A percentile compares a stretch with the other conserved stretches of the same genome.
phyloP scores from a whole-genome alignment of 1,140 invertebrate genomes.

The Himalopsyche phryganea region DNA sequence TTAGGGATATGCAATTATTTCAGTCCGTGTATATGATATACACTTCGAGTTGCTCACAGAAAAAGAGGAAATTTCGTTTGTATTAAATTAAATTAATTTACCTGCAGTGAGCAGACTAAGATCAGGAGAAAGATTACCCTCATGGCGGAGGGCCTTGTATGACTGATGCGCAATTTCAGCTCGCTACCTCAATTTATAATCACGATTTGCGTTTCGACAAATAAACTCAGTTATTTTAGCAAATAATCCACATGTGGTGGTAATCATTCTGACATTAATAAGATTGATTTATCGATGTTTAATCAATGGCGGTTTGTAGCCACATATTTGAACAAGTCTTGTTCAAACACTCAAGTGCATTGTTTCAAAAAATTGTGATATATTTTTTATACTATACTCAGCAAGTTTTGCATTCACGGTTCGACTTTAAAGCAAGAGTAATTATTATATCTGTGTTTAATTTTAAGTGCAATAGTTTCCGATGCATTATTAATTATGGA shows the following conservation, averaged over 20 bases:
- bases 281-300: slow-evolving; percentile 31
- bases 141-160: slow-evolving; percentile 30
- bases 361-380: not conserved
- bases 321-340: not conserved
- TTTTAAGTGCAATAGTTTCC: no score
- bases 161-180: slow-evolving; percentile 25
- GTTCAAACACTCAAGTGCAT: slow-evolving; percentile 1
- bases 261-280: slow-evolving; percentile 15
- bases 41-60: no score
- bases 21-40: no score
- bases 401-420: no score
- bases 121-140: slow-evolving; percentile 31
- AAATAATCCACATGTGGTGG: slow-evolving; percentile 25
- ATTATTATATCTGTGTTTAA: no score
- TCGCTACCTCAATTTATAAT: slow-evolving; percentile 22
- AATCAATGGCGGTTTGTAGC: slow-evolving; percentile 5
- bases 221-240: slow-evolving; percentile 18
- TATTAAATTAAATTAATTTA: slow-evolving; percentile 10
- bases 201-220: slow-evolving; percentile 1
- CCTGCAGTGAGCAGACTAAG: slow-evolving; percentile 33
- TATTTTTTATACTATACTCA: no score
- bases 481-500: no score
- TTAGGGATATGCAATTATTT: no score
- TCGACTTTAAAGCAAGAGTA: no score
- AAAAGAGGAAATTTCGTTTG: not conserved